Conservation (phyloP, 2,888 invertebrate species). For the Brassicogethes aeneus region DNA sequence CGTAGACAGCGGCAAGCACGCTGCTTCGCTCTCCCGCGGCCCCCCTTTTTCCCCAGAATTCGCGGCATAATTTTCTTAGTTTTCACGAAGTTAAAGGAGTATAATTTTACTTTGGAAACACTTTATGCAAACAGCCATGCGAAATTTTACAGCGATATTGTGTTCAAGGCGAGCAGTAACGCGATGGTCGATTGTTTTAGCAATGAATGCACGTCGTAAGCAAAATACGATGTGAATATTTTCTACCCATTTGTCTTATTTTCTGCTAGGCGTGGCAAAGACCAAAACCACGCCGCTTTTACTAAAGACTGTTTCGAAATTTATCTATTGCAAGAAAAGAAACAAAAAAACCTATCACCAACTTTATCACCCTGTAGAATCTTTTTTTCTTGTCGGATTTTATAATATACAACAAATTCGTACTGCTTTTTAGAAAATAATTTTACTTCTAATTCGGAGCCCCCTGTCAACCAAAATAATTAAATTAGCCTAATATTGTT, state of each 20-base stretch:
- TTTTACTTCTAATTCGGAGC: too few species aligned
- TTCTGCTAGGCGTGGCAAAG: background rate
- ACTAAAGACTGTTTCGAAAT: too few species aligned
- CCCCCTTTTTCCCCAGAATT: background rate
- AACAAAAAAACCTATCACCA: too few species aligned
- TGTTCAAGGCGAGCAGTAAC: conserved; percentile 5
- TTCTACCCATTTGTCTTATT: background rate
- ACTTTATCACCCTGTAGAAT: too few species aligned
- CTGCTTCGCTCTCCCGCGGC: background rate
- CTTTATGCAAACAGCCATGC: conserved; percentile 26
- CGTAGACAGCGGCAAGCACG: background rate
- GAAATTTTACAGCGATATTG: conserved; percentile 10
- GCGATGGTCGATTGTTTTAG: conserved; percentile 16
- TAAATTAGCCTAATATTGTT: too few species aligned
- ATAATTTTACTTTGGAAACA: conserved; percentile 40
- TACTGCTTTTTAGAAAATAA: too few species aligned
- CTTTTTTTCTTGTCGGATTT: too few species aligned
- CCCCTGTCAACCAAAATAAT: too few species aligned
- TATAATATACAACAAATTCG: too few species aligned
- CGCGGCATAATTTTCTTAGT: conserved; percentile 36
- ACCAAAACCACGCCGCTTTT: too few species aligned
- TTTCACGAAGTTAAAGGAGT: conserved; percentile 37
- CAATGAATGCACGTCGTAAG: conserved; percentile 37
- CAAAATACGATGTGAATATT: conserved; percentile 26
- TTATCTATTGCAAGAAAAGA: too few species aligned